Evolutionary conservation across 2,113 vertebrate genomes (phyloP).

Genomic region (Parotia lawesii): DNA sequence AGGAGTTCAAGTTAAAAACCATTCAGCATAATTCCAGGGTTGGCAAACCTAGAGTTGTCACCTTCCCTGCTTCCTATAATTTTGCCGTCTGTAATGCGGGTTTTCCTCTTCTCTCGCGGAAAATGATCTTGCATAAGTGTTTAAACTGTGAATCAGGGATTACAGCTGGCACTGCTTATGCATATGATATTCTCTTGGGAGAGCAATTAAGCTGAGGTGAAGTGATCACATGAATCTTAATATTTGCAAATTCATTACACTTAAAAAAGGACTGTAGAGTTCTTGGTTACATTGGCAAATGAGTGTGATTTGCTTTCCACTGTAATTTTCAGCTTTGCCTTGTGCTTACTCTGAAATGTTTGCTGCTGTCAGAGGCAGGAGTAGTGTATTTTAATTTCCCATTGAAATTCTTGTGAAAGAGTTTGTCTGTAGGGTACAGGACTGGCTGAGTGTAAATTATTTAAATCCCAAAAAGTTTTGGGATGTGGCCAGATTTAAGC

Average conservation of each 20-base stretch:
- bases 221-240: constrained; percentile 21
- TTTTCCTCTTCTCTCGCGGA: not conserved
- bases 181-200: not conserved
- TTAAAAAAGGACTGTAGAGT: not conserved
- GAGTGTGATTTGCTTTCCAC: not conserved
- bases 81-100: not conserved
- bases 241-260: constrained; percentile 2
- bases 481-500: not conserved
- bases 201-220: constrained; percentile 37
- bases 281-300: not conserved
- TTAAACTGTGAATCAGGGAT: constrained; percentile 12
- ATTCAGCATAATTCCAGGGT: not conserved
- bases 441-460: constrained; percentile 10
- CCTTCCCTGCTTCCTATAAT: not conserved
- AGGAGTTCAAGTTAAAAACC: constrained; percentile 7
- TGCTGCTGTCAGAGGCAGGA: not conserved
- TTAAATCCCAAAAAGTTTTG: constrained; percentile 15
- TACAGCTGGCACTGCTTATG: not conserved
- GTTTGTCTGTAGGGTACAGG: not conserved
- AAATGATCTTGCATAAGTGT: not conserved
- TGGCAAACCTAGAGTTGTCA: constrained; percentile 43
- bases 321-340: not conserved
- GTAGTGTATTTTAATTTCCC: not conserved
- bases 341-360: not conserved
- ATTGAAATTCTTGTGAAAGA: not conserved